These are phyloP conservation scores for Rynchops niger DNA, from an alignment of 2,113 vertebrate species.

Conservation along the genomic window DNA sequence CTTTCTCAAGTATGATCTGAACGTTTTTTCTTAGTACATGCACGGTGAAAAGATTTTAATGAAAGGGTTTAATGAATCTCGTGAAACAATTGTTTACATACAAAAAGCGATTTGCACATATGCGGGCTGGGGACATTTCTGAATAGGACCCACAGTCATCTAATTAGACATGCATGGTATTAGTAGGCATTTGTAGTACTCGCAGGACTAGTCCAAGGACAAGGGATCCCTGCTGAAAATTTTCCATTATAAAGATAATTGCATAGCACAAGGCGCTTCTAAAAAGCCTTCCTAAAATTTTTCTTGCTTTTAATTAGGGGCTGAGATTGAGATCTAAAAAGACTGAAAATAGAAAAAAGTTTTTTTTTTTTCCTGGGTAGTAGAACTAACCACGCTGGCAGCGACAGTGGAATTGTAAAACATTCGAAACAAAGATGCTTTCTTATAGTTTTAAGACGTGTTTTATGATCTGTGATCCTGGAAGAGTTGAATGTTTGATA, in stretches of 20 bases:
- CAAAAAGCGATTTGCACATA: not conserved
- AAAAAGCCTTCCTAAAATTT: not conserved
- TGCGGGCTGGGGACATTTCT: not conserved
- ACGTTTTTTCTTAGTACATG: not conserved
- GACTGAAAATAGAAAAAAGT: not conserved
- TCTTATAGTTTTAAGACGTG: not conserved
- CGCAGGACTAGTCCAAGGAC: not conserved
- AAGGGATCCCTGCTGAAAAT: slow-evolving; percentile 42
- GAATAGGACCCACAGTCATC: not conserved
- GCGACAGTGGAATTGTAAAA: not conserved
- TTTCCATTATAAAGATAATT: slow-evolving; percentile 55
- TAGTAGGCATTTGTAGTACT: not conserved
- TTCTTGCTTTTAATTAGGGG: not conserved
- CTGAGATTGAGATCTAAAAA: not conserved
- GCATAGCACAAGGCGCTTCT: not conserved
- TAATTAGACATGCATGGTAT: slow-evolving; percentile 7
- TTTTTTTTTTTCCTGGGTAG: not conserved
- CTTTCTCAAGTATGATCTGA: not conserved
- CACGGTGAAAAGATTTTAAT: not conserved
- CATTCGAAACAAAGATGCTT: not conserved
- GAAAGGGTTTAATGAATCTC: slow-evolving; percentile 1
- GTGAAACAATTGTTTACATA: not conserved
- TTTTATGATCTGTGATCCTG: not conserved
- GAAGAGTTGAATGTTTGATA: not conserved
- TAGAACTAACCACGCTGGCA: not conserved